phyloP scores from a whole-genome alignment of 2,888 invertebrate species.

The Entomobrya proxima region DNA sequence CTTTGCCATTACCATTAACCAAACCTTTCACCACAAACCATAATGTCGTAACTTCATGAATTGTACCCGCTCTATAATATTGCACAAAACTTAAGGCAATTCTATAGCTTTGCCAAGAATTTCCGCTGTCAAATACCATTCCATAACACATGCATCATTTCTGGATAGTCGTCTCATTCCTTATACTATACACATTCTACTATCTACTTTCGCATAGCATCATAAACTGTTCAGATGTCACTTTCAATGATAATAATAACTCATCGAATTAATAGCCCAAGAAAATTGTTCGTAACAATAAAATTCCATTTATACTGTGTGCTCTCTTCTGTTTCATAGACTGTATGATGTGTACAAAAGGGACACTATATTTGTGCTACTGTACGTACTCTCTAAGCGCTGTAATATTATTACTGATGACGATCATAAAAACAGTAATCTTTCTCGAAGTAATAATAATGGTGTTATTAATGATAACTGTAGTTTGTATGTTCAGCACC shows the following conservation, averaged over 20 bases:
- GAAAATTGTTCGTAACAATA: constrained; percentile 1
- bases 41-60: not conserved
- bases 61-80: too few species aligned
- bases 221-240: constrained; percentile 24
- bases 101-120: not conserved
- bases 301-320: not conserved
- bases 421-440: not conserved
- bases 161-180: not conserved
- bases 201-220: not conserved
- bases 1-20: too few species aligned
- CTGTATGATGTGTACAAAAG: not conserved
- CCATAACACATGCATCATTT: constrained; percentile 12
- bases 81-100: too few species aligned
- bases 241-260: constrained; percentile 44
- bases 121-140: constrained; percentile 3
- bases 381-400: not conserved
- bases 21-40: not conserved
- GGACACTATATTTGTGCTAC: not conserved
- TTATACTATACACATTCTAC: not conserved
- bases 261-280: constrained; percentile 55
- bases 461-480: not conserved
- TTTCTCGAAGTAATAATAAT: constrained; percentile 6
- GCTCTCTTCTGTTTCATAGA: too few species aligned
- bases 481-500: constrained; percentile 12
- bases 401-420: not conserved